Percentiles rank a stretch among this genome's conserved stretches.
phyloP scores from a whole-genome alignment of 2,113 vertebrate genomes.

The Caretta caretta region DNA sequence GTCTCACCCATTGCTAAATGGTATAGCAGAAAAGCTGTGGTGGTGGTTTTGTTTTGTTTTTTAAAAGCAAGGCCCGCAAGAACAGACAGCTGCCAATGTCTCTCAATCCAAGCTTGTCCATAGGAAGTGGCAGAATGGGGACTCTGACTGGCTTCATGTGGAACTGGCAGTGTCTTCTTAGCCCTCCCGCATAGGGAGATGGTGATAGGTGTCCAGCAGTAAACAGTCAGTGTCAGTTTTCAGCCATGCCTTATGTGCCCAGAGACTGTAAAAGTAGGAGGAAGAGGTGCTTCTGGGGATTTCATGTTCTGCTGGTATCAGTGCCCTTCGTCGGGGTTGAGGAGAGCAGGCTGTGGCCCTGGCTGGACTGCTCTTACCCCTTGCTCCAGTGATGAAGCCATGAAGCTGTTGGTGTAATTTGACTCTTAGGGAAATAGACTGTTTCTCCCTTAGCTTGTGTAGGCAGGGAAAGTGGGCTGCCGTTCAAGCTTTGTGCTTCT shows the following conservation, averaged over 20 bases:
- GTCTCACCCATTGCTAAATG: conserved; percentile 46
- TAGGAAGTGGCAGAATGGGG: not conserved
- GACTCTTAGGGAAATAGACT: not conserved
- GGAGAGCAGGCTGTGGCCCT: not conserved
- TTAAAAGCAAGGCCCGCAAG: conserved; percentile 25
- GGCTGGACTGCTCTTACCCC: not conserved
- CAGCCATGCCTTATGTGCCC: not conserved
- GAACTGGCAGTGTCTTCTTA: not conserved
- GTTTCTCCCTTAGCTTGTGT: not conserved
- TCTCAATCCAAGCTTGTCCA: not conserved
- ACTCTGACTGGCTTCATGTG: conserved; percentile 6
- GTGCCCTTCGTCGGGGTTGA: not conserved
- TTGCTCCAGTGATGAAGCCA: not conserved
- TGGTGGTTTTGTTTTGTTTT: conserved; percentile 32
- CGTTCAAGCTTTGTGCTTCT: not conserved
- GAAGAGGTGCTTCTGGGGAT: not conserved
- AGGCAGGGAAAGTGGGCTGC: not conserved
- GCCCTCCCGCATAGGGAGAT: not conserved
- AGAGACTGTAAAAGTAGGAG: not conserved
- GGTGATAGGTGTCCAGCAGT: not conserved
- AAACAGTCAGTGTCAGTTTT: not conserved
- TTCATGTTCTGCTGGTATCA: not conserved
- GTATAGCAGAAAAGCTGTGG: conserved; percentile 34
- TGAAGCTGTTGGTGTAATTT: not conserved
- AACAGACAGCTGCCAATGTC: conserved; percentile 44